Evolutionary conservation across 2,113 vertebrate genomes (phyloP).

Genomic region (Notarius lentiginosus): DNA sequence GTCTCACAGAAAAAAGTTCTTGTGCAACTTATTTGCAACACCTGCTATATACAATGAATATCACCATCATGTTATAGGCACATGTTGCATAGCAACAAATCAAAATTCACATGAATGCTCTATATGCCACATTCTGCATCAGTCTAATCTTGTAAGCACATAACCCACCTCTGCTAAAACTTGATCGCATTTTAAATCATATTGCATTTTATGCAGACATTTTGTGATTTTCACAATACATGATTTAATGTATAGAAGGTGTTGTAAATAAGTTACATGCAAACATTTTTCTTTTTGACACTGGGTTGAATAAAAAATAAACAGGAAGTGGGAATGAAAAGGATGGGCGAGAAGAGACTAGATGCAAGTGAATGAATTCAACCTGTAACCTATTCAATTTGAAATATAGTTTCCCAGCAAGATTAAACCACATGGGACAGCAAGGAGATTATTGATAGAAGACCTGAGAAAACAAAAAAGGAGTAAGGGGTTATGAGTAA

Average conservation of each 20-base stretch:
- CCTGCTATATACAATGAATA: not conserved
- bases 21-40: too few relatives aligned
- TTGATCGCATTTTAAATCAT: not conserved
- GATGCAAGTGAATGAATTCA: not conserved
- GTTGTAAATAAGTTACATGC: too few relatives aligned
- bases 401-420: constrained; percentile 9
- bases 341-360: not conserved
- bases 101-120: not conserved
- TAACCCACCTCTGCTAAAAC: not conserved
- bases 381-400: not conserved
- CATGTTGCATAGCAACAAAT: not conserved
- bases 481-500: too few relatives aligned
- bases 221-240: not conserved
- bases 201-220: not conserved
- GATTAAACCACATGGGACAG: not conserved
- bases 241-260: not conserved
- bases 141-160: not conserved
- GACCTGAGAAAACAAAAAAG: too few relatives aligned
- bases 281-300: not conserved
- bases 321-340: not conserved
- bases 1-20: not conserved
- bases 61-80: not conserved
- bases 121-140: not conserved
- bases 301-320: not conserved
- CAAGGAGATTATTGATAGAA: too few relatives aligned